Base-by-base conservation (phyloP, 2,797 vertebrate genomes). In the Bradypodion ventrale region DNA sequence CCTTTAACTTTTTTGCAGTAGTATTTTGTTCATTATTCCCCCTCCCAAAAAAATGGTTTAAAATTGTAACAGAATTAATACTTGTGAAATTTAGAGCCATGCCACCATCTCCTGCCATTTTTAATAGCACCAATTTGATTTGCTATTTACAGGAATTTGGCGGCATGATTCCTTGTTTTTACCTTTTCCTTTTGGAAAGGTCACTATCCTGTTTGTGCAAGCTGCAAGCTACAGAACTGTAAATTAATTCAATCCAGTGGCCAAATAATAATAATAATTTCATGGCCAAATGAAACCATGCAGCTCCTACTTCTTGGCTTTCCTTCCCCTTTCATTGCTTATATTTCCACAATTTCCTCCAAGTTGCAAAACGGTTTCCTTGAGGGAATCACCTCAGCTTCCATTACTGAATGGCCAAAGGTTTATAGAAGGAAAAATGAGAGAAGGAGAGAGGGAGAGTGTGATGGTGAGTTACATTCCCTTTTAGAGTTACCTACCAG, bases 1-100 rank as follows among this genome's bases (percentile, higher is more conserved):
- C 42, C 1, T 69, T 74, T 84, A 52, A 1, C 1, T 42, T 8
- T 65, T 19, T 82, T 0, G 0, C 15, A n/a, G 6, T 21, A 13
- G 49, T 5, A 40, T 70, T 75, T 27, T 4, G 1, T 0, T 19
- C 35, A n/a, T 75, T 75, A 46, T 40, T 78, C 32, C 29, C 82
- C 78, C 32, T 44, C 35, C 0, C 23, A n/a, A 10, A 25, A 7
- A 86, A 83, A 66, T 10, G 15, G 23, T 70, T 72, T 84, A 70
- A 62, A 87, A 12, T 5, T 23, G 16, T 5, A 5, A 29, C 0
- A 68, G 46, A 70, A 10, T 2, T 10, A 49, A 37, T 56, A 0
- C 1, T 44, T 78, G 35, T 59, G 40, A 89, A 40, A 32, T 6
- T 0, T 0, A 23, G 16, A 0, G 0, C 46, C 42, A 23, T 37